These are phyloP conservation scores for Spea bombifrons DNA, from an alignment of 2,113 vertebrate genomes.

Conservation along the genomic window DNA sequence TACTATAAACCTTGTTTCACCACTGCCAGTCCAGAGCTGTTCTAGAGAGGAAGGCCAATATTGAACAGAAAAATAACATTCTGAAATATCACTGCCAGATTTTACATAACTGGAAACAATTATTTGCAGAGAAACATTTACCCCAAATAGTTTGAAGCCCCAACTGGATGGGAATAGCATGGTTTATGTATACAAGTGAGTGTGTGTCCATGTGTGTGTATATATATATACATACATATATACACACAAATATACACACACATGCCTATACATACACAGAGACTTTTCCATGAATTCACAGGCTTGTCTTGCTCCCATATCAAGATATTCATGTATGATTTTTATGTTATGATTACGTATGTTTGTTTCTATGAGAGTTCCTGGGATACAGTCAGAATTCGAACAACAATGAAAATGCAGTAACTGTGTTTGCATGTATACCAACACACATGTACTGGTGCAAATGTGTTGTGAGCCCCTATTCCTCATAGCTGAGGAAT, in stretches of 20 bases:
- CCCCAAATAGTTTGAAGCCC: neutral
- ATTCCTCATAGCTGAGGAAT: slow-evolving; percentile 1
- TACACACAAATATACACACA: slow-evolving; percentile 11
- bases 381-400: neutral
- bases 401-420: slow-evolving; percentile 3
- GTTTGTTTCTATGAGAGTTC: neutral
- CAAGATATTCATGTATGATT: neutral
- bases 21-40: neutral
- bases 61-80: too few relatives aligned
- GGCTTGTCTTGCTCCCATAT: neutral
- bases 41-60: neutral
- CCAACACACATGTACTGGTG: slow-evolving; percentile 17
- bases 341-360: neutral
- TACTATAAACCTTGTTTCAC: neutral
- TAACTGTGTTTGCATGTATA: slow-evolving; percentile 2
- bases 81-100: neutral
- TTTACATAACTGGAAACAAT: neutral
- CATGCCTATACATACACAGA: too few relatives aligned
- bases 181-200: neutral
- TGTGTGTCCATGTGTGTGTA: neutral
- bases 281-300: too few relatives aligned
- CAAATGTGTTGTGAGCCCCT: slow-evolving; percentile 9
- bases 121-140: neutral
- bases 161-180: neutral
- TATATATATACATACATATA: neutral